Percentiles rank a stretch among this genome's conserved stretches.
Evolutionary conservation across 2,113 vertebrate genomes (phyloP).

Genomic region (Phylloscopus whistleri): DNA sequence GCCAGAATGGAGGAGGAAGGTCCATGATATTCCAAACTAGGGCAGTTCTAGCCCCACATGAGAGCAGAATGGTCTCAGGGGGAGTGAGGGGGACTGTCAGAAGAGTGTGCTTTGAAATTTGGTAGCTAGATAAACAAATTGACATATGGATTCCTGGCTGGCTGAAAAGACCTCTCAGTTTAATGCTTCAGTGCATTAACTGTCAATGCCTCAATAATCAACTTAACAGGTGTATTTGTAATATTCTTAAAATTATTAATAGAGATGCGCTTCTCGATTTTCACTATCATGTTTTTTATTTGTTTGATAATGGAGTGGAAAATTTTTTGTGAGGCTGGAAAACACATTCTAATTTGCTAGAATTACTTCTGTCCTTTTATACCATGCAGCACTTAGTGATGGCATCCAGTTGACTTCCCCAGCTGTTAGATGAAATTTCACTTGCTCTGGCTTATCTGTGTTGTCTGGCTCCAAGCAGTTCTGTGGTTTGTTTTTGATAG

Average conservation of each 20-base stretch:
- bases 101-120: neutral
- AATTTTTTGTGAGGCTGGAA: neutral
- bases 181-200: neutral
- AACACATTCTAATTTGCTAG: neutral
- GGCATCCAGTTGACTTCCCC: neutral
- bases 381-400: neutral
- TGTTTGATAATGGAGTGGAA: neutral
- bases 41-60: neutral
- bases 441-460: neutral
- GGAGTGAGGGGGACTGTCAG: neutral
- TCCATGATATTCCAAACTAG: neutral
- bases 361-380: neutral
- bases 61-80: neutral
- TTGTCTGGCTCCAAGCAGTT: neutral
- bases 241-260: neutral
- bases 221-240: neutral
- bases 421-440: constrained; percentile 9
- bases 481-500: constrained; percentile 14
- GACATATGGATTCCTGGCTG: fast-evolving
- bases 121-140: neutral
- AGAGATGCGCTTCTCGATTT: neutral
- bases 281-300: neutral
- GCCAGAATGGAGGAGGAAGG: neutral
- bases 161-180: neutral
- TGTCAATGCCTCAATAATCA: neutral